These are phyloP conservation scores for Potorous gilbertii DNA, from an alignment of 2,797 vertebrate genomes.

Conservation along the genomic window DNA sequence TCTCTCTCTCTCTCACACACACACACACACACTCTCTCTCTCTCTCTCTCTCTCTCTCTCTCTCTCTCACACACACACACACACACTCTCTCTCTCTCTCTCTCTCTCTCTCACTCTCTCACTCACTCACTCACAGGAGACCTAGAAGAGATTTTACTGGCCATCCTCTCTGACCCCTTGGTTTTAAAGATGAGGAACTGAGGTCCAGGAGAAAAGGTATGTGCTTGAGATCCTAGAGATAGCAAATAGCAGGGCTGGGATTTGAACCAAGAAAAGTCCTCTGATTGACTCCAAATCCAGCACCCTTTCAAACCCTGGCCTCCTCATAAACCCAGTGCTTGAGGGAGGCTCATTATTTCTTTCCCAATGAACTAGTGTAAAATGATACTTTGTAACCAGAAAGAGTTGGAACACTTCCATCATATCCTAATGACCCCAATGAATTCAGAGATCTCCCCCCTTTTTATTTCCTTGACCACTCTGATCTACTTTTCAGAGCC, in stretches of 20 bases:
- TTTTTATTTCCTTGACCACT: background rate
- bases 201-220: background rate
- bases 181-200: conserved; percentile 35
- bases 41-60: no score
- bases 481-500: background rate
- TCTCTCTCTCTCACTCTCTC: no score
- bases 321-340: background rate
- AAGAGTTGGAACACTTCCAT: background rate
- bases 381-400: background rate
- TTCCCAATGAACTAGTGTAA: background rate
- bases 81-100: background rate
- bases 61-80: background rate
- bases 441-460: background rate
- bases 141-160: conserved; percentile 31
- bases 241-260: background rate
- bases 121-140: background rate
- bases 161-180: background rate
- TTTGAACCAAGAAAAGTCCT: background rate
- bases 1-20: background rate
- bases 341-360: background rate
- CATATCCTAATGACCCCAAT: background rate
- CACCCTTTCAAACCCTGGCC: background rate
- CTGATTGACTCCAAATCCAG: background rate
- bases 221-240: background rate
- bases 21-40: background rate